Evolutionary conservation across 2,888 invertebrate genomes (phyloP).

Genomic region (Aphrophora alni): DNA sequence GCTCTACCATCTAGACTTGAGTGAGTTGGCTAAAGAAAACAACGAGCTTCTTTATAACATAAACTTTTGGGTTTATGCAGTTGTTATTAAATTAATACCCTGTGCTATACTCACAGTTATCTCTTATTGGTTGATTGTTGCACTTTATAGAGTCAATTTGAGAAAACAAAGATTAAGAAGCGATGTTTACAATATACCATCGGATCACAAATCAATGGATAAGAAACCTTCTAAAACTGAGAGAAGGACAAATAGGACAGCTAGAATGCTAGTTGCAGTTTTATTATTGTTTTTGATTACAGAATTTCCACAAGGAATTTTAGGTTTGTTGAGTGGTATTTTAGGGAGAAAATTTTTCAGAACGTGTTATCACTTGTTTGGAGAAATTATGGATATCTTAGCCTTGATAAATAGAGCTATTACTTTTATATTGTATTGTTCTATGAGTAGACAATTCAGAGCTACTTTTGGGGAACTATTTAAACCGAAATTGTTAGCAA

Average conservation of each 20-base stretch:
- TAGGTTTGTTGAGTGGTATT: slow-evolving; percentile 68
- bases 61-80: slow-evolving; percentile 80
- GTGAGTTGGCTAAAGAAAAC: slow-evolving; percentile 57
- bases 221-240: slow-evolving; percentile 65
- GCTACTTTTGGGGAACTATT: slow-evolving; percentile 77
- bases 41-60: slow-evolving; percentile 59
- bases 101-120: slow-evolving; percentile 78
- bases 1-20: slow-evolving; percentile 64
- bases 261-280: slow-evolving; percentile 87
- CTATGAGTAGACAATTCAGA: slow-evolving; percentile 93
- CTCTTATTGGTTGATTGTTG: slow-evolving; percentile 72
- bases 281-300: slow-evolving; percentile 85
- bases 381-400: slow-evolving; percentile 88
- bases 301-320: slow-evolving; percentile 79
- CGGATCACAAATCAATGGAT: slow-evolving; percentile 40
- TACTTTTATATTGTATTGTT: slow-evolving; percentile 92
- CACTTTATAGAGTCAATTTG: slow-evolving; percentile 76
- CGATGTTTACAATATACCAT: slow-evolving; percentile 63
- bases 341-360: slow-evolving; percentile 75
- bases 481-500: slow-evolving; percentile 66
- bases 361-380: slow-evolving; percentile 79
- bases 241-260: slow-evolving; percentile 83
- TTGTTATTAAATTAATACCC: slow-evolving; percentile 80
- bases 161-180: slow-evolving; percentile 73
- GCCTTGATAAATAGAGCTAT: slow-evolving; percentile 91